Conservation (phyloP, 2,888 invertebrate genomes). For the Synanthedon myopaeformis region DNA sequence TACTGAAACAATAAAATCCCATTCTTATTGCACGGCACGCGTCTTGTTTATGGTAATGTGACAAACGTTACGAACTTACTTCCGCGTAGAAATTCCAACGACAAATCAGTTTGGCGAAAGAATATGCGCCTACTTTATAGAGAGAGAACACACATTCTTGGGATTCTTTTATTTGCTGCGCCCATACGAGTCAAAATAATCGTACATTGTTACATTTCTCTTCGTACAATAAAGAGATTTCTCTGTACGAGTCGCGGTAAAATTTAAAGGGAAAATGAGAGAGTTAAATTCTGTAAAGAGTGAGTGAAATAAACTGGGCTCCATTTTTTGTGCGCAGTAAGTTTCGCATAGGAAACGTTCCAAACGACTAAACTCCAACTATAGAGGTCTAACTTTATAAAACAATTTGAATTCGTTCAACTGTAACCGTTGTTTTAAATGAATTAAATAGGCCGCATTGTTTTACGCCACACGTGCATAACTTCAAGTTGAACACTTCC, state of each 20-base stretch:
- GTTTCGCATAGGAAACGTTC: not conserved
- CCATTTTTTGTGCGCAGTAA: not conserved
- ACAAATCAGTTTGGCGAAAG: not conserved
- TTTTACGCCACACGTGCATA: constrained; percentile 29
- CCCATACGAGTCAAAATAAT: no score
- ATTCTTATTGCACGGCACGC: constrained; percentile 31
- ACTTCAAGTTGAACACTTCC: constrained; percentile 25
- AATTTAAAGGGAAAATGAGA: no score
- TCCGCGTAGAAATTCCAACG: constrained; percentile 6
- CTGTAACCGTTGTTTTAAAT: constrained; percentile 5
- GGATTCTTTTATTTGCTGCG: no score
- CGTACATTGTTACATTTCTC: no score
- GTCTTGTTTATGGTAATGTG: constrained; percentile 29
- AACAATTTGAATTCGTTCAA: constrained; percentile 5
- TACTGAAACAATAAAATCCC: constrained; percentile 2
- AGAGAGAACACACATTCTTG: no score
- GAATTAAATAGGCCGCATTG: constrained; percentile 30
- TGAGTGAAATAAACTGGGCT: not conserved
- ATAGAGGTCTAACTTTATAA: not conserved
- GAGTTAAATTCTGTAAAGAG: no score
- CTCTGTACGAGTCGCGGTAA: no score
- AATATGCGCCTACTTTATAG: not conserved
- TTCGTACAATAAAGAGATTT: no score
- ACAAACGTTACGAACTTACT: constrained; percentile 24
- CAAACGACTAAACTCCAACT: not conserved